phyloP scores from a whole-genome alignment of 2,888 invertebrate species.

The Lycocerus yunnanus region DNA sequence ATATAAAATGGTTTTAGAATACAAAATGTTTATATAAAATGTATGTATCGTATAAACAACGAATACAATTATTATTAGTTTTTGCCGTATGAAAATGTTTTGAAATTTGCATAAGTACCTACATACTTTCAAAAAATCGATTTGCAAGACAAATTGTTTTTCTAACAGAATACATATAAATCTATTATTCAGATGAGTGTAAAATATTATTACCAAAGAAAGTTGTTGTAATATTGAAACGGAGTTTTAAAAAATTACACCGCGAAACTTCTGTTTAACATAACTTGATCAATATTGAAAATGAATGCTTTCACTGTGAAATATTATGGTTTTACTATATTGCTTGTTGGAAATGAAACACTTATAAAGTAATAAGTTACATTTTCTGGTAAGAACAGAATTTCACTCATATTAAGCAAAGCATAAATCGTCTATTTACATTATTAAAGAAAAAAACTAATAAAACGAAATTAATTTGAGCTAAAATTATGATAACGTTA shows the following conservation, averaged over 20 bases:
- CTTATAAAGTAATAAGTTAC: slow-evolving; percentile 10
- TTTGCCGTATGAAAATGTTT: background rate
- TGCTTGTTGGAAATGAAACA: slow-evolving; percentile 13
- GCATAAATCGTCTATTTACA: background rate
- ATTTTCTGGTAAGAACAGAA: slow-evolving; percentile 1
- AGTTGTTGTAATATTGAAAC: slow-evolving; percentile 21
- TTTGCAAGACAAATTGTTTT: background rate
- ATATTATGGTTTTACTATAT: slow-evolving; percentile 16
- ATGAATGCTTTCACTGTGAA: slow-evolving; percentile 26
- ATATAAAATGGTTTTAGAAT: background rate
- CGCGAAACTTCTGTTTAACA: slow-evolving; percentile 31
- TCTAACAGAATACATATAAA: background rate
- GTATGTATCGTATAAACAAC: background rate
- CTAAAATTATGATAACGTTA: background rate
- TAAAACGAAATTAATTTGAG: background rate
- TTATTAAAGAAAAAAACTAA: background rate
- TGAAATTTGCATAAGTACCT: background rate
- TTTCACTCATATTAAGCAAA: background rate
- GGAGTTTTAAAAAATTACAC: slow-evolving; percentile 30
- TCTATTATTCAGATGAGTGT: background rate
- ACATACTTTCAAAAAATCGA: background rate
- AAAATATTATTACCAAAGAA: slow-evolving; percentile 12
- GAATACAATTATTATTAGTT: background rate
- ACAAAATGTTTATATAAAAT: background rate
- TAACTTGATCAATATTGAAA: slow-evolving; percentile 32